These are phyloP conservation scores for Erebia aethiops DNA, from an alignment of 2,888 invertebrate species.

Conservation along the genomic window DNA sequence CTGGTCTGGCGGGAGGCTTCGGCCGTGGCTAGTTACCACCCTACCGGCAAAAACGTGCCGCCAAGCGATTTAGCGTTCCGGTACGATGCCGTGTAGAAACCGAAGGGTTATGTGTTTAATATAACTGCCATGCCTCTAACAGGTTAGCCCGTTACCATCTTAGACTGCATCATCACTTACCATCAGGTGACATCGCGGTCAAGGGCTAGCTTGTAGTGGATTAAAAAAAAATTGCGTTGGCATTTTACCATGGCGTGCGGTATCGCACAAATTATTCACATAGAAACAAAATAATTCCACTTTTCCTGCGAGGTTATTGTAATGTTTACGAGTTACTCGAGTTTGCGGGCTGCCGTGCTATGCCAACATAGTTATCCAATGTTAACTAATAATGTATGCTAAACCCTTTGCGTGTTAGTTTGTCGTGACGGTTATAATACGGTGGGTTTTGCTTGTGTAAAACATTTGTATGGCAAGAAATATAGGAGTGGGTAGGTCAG, in stretches of 20 bases:
- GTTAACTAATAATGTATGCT: neutral
- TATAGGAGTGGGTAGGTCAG: neutral
- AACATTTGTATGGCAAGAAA: neutral
- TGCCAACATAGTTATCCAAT: neutral
- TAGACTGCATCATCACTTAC: too few species aligned
- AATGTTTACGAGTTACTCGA: conserved; percentile 28
- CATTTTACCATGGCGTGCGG: conserved; percentile 16
- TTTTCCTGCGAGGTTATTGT: conserved; percentile 24
- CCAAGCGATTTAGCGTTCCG: too few species aligned
- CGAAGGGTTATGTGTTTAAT: too few species aligned
- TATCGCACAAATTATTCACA: conserved; percentile 8
- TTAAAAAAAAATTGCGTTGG: conserved; percentile 14
- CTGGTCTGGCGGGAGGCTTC: too few species aligned
- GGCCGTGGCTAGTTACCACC: too few species aligned
- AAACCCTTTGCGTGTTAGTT: conserved; percentile 8
- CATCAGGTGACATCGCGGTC: too few species aligned
- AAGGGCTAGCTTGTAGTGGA: too few species aligned
- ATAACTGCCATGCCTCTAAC: too few species aligned
- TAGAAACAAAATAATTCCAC: conserved; percentile 11
- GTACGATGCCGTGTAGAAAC: too few species aligned
- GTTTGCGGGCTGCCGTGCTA: conserved; percentile 11
- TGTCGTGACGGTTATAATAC: conserved; percentile 5
- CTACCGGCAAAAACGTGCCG: too few species aligned
- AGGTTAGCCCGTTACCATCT: too few species aligned
- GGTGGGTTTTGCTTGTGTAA: conserved; percentile 6